Conservation (phyloP, 1,140 invertebrate genomes). For the Coptotermes formosanus region DNA sequence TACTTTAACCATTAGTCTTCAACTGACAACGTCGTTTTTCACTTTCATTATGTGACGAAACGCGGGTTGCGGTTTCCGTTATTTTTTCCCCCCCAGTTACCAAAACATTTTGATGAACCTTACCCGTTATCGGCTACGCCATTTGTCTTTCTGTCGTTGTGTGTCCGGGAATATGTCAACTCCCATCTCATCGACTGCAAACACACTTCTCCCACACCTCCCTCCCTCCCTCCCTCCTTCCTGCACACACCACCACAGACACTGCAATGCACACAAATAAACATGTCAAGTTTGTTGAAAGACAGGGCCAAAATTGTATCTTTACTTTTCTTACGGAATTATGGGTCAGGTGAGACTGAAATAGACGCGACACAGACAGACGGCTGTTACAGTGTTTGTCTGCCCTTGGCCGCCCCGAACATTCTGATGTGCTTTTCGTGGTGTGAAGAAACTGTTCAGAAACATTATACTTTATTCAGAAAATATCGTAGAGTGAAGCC, state of each 20-base stretch:
- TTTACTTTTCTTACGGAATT: not conserved
- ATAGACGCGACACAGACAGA: not conserved
- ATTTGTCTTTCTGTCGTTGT: conserved; percentile 8
- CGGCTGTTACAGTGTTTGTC: not conserved
- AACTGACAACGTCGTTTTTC: conserved; percentile 2
- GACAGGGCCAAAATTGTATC: not conserved
- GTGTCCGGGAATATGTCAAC: conserved; percentile 3
- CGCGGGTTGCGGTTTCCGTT: not conserved
- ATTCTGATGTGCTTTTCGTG: too few relatives aligned
- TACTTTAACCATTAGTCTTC: not conserved
- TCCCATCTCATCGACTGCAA: not conserved
- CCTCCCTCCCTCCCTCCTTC: too few relatives aligned
- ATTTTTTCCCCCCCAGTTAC: not conserved
- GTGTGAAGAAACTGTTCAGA: too few relatives aligned
- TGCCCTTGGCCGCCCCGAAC: too few relatives aligned
- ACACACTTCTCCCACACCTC: not conserved
- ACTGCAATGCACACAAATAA: conserved; percentile 1
- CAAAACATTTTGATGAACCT: conserved; percentile 17
- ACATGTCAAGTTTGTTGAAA: not conserved
- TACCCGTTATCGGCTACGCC: not conserved
- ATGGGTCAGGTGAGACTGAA: not conserved
- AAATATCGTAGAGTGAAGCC: too few relatives aligned
- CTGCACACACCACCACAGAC: not conserved
- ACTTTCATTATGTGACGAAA: conserved; percentile 12
- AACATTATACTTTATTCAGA: too few relatives aligned